phyloP scores from a whole-genome alignment of 2,888 invertebrate genomes.

The Schizotus pectinicornis region DNA sequence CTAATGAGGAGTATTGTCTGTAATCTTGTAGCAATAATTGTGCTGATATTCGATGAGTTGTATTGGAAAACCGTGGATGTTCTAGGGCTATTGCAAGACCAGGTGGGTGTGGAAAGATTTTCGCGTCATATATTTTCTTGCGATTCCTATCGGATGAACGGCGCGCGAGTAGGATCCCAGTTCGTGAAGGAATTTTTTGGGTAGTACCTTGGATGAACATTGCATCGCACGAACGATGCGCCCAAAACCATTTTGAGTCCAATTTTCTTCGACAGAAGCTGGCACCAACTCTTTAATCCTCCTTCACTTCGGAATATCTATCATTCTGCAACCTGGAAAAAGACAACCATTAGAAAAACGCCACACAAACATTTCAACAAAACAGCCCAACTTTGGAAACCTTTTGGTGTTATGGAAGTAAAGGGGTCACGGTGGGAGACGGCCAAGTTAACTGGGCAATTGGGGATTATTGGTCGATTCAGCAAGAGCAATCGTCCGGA shows the following conservation, averaged over 20 bases:
- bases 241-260: conserved; percentile 50
- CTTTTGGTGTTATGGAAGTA: neutral
- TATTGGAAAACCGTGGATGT: conserved; percentile 2
- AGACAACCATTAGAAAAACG: conserved; percentile 1
- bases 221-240: conserved; percentile 46
- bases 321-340: conserved; percentile 24
- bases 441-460: neutral
- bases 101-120: conserved; percentile 33
- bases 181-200: conserved; percentile 44
- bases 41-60: conserved; percentile 2
- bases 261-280: conserved; percentile 9
- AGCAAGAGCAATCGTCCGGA: neutral
- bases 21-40: conserved; percentile 3
- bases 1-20: conserved; percentile 5
- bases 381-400: neutral
- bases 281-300: neutral
- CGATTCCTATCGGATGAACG: conserved; percentile 47
- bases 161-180: conserved; percentile 51
- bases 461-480: neutral
- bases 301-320: neutral
- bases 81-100: conserved; percentile 33
- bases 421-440: neutral
- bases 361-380: neutral
- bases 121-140: conserved; percentile 30
- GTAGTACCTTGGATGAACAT: conserved; percentile 51